These are phyloP conservation scores for Muscicapa striata DNA, from an alignment of 2,797 vertebrate genomes.

Conservation along the genomic window DNA sequence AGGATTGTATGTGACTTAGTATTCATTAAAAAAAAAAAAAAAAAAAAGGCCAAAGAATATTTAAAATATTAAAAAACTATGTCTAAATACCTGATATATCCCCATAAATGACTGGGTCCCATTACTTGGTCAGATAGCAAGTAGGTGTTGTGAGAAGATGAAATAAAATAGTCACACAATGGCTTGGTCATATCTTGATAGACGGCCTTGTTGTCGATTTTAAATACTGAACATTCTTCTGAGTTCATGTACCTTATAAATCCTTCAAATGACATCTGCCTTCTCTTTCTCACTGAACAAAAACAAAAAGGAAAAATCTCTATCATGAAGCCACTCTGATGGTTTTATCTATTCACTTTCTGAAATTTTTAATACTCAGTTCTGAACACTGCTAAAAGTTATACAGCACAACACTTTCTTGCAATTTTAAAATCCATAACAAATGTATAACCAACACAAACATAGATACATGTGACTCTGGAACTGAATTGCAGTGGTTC, in stretches of 20 bases:
- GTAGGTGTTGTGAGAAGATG: constrained; percentile 91
- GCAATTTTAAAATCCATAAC: not conserved
- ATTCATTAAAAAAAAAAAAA: not conserved
- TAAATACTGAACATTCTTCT: constrained; percentile 79
- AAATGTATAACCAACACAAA: not conserved
- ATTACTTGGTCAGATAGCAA: constrained; percentile 83
- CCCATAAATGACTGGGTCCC: constrained; percentile 84
- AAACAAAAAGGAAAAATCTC: constrained; percentile 1
- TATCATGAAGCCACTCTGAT: not conserved
- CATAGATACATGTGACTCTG: not conserved
- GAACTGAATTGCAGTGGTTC: not conserved
- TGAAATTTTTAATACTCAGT: not conserved
- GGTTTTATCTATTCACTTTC: not conserved
- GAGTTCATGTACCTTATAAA: constrained; percentile 86
- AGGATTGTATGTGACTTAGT: not conserved
- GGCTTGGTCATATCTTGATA: constrained; percentile 88
- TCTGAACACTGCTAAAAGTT: not conserved
- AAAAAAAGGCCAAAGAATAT: not conserved
- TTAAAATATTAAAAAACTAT: not conserved
- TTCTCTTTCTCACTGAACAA: constrained; percentile 75
- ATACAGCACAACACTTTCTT: not conserved
- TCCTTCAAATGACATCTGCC: constrained; percentile 84
- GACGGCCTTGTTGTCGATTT: constrained; percentile 68
- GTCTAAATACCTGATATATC: constrained; percentile 81
- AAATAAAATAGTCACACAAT: constrained; percentile 87